Conservation (phyloP, 2,797 vertebrate genomes). For the Tiaroga cobitis region DNA sequence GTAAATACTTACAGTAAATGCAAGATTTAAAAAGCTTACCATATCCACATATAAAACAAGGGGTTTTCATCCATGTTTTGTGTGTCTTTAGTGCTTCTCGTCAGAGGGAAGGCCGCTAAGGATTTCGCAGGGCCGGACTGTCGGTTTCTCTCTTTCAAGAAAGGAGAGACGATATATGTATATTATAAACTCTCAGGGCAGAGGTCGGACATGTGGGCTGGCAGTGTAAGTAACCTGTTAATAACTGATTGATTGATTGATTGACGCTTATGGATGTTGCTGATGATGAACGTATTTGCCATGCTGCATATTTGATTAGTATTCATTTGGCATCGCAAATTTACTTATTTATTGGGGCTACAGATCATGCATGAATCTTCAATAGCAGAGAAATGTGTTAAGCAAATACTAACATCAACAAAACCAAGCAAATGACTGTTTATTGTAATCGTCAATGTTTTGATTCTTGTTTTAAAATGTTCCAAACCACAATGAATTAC, state of each 20-base stretch:
- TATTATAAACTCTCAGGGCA: constrained; percentile 92
- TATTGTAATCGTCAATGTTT: no score
- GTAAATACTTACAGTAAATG: neutral
- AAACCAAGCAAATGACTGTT: neutral
- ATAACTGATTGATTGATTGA: constrained; percentile 1
- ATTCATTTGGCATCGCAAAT: neutral
- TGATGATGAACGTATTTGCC: neutral
- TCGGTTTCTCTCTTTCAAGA: constrained; percentile 92
- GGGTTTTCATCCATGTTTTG: neutral
- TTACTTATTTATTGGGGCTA: neutral
- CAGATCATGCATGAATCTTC: neutral
- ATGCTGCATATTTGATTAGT: neutral
- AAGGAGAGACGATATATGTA: constrained; percentile 90
- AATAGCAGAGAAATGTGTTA: neutral
- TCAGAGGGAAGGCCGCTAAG: constrained; percentile 85
- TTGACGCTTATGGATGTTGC: neutral
- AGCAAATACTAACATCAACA: neutral
- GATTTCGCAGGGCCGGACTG: constrained; percentile 95
- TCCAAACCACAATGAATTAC: no score
- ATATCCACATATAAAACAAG: neutral
- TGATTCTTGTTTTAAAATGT: no score
- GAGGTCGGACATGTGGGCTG: constrained; percentile 89
- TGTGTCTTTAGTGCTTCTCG: constrained; percentile 87
- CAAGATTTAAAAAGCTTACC: neutral
- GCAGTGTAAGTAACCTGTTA: constrained; percentile 87